Evolutionary conservation across 2,888 invertebrate genomes (phyloP), one percentile per base, ranked within the genome.

Genomic region (Drosophila picticornis): DNA sequence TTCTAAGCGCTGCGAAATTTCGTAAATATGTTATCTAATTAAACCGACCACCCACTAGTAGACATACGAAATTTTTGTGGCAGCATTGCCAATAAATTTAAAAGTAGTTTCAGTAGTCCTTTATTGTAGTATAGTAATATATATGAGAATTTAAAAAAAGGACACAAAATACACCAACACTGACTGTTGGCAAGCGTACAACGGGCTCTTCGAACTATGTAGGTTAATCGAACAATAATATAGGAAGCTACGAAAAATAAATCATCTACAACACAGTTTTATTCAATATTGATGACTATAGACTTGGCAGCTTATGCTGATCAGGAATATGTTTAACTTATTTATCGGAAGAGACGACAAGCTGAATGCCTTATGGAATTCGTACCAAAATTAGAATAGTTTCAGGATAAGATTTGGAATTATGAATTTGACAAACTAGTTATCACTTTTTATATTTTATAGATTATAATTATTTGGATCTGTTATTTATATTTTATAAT

Each of bases 361-460:
- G n/a, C n/a, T 40, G n/a, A 40, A 16, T 36, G 13, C 16, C 36
- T 16, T 36, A 16, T n/a, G n/a, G 10, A 40, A n/a, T n/a, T 40
- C n/a, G n/a, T n/a, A 2, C 4, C 9, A 22, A 46, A 46, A 16
- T 46, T 22, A 4, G 46, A 46, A 22, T 46, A 46, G 7, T 13
- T 46, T 22, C n/a, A 46, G 43, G 9, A 46, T 22, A 46, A 25
- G 46, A 25, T 16, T 16, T 9, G 22, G 46, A 46, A 46, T 7
- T 2, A 22, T 22, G 13, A 25, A 46, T 16, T 25, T 10, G 9
- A 4, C 1, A 25, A 46, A 16, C 2, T 27, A 16, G n/a, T 16
- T n/a, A 25, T 10, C 10, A 65, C 68, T 72, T 80, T 82, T 77
- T 59, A 66, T 81, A 69, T 67, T 63, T 72, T 38, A 56, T 66